Base-by-base conservation (phyloP, 2,888 invertebrate genomes). In the Plebejus argus region DNA sequence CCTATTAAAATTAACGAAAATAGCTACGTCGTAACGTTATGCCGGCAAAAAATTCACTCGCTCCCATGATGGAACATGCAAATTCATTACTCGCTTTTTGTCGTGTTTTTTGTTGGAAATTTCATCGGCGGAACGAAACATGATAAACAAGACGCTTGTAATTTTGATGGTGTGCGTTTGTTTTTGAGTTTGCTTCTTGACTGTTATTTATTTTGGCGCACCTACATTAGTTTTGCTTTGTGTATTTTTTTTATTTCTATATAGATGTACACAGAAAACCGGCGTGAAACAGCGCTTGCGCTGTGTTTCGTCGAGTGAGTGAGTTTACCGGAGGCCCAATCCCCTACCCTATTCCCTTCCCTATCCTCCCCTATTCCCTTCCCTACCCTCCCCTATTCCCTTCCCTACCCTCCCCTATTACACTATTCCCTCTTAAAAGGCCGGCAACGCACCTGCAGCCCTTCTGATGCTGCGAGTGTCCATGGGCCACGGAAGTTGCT, bases 91-190 rank as follows among this genome's bases (percentile, higher is more conserved):
- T 53, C 76, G 71, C 70, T 79, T 79, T 78, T 79, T 78, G 75
- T 33, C 12, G 49, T 20, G 49, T 76, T 79, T 79, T 79, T 78
- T 79, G 70, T 28, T 53, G 35, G 70, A 61, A 78, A 79, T 78
- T 78, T 79, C 75, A 76, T 78, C 76, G 81, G 84, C 86, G 85
- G 83, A 87, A 85, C 85, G 85, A 86, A 87, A 86, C 85, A 84
- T 83, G 87, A 86, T 86, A 88, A 89, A 89, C 89, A 86, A 86
- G 87, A 85, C 12, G n/a, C 83, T 77, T 75, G 85, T 71, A 77
- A 82, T 83, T 86, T 85, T 84, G 83, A 86, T 84, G 83, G 83
- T 82, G 82, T 84, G 85, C 84, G 82, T 86, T 88, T 82, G 85
- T 84, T 85, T 82, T 18, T 66, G 61, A 70, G 70, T 76, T 28